Conservation (phyloP, 2,113 vertebrate genomes). For the Macrotus californicus region DNA sequence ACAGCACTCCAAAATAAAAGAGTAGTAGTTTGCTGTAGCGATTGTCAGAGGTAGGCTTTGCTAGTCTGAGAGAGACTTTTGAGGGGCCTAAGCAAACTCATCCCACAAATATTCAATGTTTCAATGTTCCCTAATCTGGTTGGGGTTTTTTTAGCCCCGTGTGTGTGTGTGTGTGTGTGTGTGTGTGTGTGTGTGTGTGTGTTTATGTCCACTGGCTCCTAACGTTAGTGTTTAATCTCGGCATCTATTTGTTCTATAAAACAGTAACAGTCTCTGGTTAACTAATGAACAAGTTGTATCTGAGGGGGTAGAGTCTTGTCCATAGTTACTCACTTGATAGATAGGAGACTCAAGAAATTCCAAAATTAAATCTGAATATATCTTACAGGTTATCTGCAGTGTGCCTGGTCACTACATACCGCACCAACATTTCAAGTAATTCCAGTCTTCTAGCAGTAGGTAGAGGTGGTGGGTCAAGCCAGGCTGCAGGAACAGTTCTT, state of each 20-base stretch:
- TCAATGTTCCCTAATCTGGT: not conserved
- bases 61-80: not conserved
- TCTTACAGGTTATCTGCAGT: too few relatives aligned
- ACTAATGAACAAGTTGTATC: not conserved
- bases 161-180: not conserved
- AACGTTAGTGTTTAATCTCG: not conserved
- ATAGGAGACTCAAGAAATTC: not conserved
- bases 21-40: not conserved
- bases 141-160: not conserved
- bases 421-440: not conserved
- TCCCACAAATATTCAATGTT: not conserved
- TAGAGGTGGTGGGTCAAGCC: not conserved
- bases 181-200: not conserved
- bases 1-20: not conserved
- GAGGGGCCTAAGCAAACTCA: not conserved
- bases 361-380: not conserved
- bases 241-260: not conserved
- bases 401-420: rapidly evolving
- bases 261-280: not conserved
- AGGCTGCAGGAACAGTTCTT: not conserved
- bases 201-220: not conserved
- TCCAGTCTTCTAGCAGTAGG: not conserved
- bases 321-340: not conserved
- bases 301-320: not conserved
- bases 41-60: not conserved